Base-by-base conservation (phyloP, 2,888 invertebrate species). In the Catocala nupta region DNA sequence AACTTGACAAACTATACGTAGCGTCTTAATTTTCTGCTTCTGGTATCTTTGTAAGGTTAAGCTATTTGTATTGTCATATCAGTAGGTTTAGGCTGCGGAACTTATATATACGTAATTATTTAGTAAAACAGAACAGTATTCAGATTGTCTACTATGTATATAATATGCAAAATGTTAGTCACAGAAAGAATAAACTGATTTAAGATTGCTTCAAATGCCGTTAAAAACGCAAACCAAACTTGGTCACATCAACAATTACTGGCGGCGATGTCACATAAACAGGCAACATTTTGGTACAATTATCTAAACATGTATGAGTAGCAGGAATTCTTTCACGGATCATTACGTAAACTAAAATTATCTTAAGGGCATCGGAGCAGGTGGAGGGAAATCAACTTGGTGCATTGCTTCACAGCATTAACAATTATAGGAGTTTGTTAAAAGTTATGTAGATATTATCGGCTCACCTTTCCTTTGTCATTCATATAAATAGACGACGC, bases 351-450 rank as follows among this genome's bases (percentile, higher is more conserved):
- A 69, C 71, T 59, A 79, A 65, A 52, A 59, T 83, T 87, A 90
- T 91, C 92, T 87, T 75, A 83, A 86, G 90, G 83, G 87, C 91
- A 91, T 92, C 92, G 73, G 81, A 77, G 80, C 83, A 84, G 81
- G 84, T 83, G 82, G 76, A 85, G 71, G 48, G 63, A 73, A 84
- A 83, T 79, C 75, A 75, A 76, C 80, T 81, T 87, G 78, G 83
- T 83, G 77, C 83, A 75, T 68, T 65, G 65, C 62, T 74, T 56
- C 71, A 77, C 69, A 60, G 70, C 77, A 77, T 75, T 81, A 76
- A 76, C 65, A 69, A 76, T 69, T 68, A 75, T 63, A 71, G 53
- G 47, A 56, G 55, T 68, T 64, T 71, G 59, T 60, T 61, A 71
- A 75, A 73, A 66, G 68, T 58, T 36, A 54, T 62, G 52, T 61